Evolutionary conservation across 1,140 invertebrate species (phyloP).

Genomic region (Drosophila kanapiae): DNA sequence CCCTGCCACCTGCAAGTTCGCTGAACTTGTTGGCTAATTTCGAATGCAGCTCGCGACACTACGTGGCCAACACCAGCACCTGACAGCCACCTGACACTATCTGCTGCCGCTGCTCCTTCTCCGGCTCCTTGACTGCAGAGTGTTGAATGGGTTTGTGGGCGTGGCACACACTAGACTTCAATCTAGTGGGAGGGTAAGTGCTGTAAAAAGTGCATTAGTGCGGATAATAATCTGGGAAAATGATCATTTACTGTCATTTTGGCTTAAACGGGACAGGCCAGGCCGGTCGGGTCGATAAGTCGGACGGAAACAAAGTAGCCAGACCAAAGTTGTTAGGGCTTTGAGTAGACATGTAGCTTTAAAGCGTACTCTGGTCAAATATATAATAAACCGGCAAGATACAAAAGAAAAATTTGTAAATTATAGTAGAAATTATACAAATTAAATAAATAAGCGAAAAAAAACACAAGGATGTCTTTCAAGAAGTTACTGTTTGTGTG

Average conservation of each 20-base stretch:
- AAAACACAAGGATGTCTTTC: conserved; percentile 38
- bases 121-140: conserved; percentile 1
- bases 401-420: conserved; percentile 35
- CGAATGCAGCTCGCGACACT: conserved; percentile 54
- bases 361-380: not conserved
- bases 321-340: not conserved
- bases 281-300: conserved; percentile 3
- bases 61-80: conserved; percentile 40
- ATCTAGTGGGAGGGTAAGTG: conserved; percentile 15
- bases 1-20: conserved; percentile 30
- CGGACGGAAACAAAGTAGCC: conserved; percentile 23
- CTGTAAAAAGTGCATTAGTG: conserved; percentile 46
- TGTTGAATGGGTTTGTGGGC: conserved; percentile 33
- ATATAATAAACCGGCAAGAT: conserved; percentile 1
- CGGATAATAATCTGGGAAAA: conserved; percentile 34
- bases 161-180: conserved; percentile 23
- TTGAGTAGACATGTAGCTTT: conserved; percentile 7
- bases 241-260: conserved; percentile 25
- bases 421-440: conserved; percentile 6
- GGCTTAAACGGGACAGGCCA: conserved; percentile 1
- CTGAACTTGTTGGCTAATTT: conserved; percentile 66
- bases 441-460: not conserved
- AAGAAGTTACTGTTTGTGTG: conserved; percentile 67
- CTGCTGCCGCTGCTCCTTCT: conserved; percentile 39
- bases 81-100: conserved; percentile 72